These are phyloP conservation scores for Sebastolobus alascanus DNA, from an alignment of 2,797 vertebrate genomes.

Conservation along the genomic window DNA sequence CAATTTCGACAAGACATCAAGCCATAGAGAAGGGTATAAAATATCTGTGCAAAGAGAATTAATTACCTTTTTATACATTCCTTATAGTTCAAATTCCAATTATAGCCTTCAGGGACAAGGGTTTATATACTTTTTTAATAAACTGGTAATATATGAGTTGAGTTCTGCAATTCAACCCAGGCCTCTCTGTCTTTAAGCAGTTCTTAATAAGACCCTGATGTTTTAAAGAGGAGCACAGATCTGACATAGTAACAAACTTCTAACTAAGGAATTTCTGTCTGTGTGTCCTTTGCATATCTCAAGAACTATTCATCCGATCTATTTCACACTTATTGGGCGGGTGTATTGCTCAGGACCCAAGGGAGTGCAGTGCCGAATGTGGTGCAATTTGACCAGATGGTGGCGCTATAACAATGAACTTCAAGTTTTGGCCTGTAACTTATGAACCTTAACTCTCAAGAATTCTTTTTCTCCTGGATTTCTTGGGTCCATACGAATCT, in stretches of 20 bases:
- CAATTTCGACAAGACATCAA: not conserved
- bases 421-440: too few relatives aligned
- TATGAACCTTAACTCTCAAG: too few relatives aligned
- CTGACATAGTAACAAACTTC: not conserved
- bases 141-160: not conserved
- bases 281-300: not conserved
- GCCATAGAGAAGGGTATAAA: not conserved
- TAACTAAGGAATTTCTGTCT: not conserved
- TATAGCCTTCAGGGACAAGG: too few relatives aligned
- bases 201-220: not conserved
- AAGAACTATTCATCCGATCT: too few relatives aligned
- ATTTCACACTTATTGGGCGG: too few relatives aligned
- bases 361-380: too few relatives aligned
- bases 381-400: too few relatives aligned
- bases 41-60: not conserved
- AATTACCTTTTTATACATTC: not conserved
- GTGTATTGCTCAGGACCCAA: too few relatives aligned
- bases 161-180: not conserved
- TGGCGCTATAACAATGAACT: too few relatives aligned
- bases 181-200: not conserved
- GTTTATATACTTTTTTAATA: not conserved
- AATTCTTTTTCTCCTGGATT: too few relatives aligned
- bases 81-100: not conserved
- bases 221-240: not conserved
- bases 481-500: too few relatives aligned